Percentiles rank a stretch among this genome's conserved stretches.
phyloP scores from a whole-genome alignment of 2,113 vertebrate genomes.

The Otis tarda region DNA sequence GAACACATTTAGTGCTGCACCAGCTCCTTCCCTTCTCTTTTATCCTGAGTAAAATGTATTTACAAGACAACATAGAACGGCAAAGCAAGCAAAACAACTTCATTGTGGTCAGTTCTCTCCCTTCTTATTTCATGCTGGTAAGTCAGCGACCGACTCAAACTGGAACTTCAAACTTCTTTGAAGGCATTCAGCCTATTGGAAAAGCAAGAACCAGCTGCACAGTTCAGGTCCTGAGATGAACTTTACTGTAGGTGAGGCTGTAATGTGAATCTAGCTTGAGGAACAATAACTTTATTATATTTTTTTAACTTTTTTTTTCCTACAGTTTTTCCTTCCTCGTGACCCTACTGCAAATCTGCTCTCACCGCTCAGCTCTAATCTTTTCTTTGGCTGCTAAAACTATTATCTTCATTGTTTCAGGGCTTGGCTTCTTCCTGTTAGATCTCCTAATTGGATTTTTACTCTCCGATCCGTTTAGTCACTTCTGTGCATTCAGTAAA shows the following conservation, averaged over 20 bases:
- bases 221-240: background rate
- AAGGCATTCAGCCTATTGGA: background rate
- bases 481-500: background rate
- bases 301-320: background rate
- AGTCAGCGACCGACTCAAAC: background rate
- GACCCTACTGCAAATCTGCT: background rate
- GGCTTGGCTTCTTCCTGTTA: slow-evolving; percentile 39
- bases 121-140: background rate
- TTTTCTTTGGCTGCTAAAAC: slow-evolving; percentile 37
- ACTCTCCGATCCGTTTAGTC: slow-evolving; percentile 35
- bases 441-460: slow-evolving; percentile 61
- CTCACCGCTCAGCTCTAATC: background rate
- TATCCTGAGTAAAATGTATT: background rate
- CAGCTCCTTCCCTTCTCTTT: background rate
- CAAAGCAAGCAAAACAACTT: background rate
- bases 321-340: background rate
- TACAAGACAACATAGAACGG: background rate
- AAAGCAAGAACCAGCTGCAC: background rate
- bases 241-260: background rate
- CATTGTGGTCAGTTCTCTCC: background rate
- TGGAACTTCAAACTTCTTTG: background rate
- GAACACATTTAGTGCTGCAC: background rate
- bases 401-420: slow-evolving; percentile 48
- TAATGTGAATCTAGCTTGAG: background rate
- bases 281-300: background rate